Percentiles rank a stretch among this genome's conserved stretches.
Conservation (phyloP, 2,113 vertebrate species). For the Malaclemys terrapin region DNA sequence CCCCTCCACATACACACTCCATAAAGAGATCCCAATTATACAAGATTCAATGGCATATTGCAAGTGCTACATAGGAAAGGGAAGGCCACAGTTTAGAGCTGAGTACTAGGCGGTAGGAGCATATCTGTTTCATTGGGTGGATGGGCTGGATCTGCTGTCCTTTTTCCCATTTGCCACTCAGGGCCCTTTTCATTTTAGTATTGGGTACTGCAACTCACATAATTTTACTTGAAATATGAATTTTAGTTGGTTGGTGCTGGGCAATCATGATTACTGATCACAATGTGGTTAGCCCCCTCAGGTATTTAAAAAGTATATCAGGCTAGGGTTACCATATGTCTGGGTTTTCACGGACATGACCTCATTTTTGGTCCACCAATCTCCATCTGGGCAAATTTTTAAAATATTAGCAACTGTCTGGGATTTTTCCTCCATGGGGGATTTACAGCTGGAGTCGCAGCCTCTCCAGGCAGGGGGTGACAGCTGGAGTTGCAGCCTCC, state of each 20-base stretch:
- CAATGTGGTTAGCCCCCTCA: neutral
- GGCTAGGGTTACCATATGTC: neutral
- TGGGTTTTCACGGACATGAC: neutral
- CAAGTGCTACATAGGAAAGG: neutral
- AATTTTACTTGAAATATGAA: neutral
- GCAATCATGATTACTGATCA: neutral
- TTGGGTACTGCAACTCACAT: neutral
- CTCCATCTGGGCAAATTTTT: neutral
- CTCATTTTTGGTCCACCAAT: neutral
- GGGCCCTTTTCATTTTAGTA: neutral
- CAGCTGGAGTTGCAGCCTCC: neutral
- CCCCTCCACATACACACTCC: too few relatives aligned
- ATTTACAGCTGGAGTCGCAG: neutral
- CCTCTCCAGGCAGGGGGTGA: neutral
- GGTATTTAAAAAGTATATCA: neutral
- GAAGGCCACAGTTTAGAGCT: neutral
- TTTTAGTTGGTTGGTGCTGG: neutral
- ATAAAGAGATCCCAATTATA: too few relatives aligned
- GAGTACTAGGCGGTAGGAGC: neutral
- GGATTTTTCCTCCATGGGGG: neutral
- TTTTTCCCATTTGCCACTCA: neutral
- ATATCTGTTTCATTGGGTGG: neutral
- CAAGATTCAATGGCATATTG: too few relatives aligned
- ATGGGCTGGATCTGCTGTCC: neutral
- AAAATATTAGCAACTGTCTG: neutral